Conservation (phyloP, 1,140 invertebrate genomes). For the Drosophila repleta region DNA sequence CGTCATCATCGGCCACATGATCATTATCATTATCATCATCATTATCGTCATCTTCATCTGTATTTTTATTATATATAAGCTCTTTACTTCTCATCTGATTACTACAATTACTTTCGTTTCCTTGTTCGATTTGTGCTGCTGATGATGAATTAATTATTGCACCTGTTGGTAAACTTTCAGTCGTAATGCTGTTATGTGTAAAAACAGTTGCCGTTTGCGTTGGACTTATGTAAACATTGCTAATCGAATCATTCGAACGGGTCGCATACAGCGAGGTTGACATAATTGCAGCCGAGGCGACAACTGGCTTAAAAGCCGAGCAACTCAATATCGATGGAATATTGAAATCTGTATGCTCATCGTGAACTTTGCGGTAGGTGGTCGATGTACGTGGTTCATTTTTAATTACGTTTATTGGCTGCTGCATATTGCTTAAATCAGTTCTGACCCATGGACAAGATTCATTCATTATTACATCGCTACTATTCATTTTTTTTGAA, state of each 20-base stretch:
- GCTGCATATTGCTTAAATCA: background rate
- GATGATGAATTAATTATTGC: slow-evolving; percentile 11
- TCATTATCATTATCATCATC: slow-evolving; percentile 71
- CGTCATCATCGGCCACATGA: slow-evolving; percentile 85
- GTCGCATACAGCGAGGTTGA: slow-evolving; percentile 61
- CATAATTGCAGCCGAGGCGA: slow-evolving; percentile 58
- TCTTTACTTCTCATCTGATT: slow-evolving; percentile 23
- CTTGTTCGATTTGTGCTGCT: slow-evolving; percentile 21
- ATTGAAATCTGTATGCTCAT: slow-evolving; percentile 46
- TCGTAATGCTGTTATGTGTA: slow-evolving; percentile 55
- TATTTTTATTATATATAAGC: no score
- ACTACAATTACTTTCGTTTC: background rate
- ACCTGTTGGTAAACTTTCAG: slow-evolving; percentile 20
- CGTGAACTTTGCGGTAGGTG: slow-evolving; percentile 22
- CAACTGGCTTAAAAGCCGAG: slow-evolving; percentile 89
- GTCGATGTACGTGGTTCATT: slow-evolving; percentile 38
- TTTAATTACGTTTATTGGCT: slow-evolving; percentile 38
- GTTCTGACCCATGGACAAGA: slow-evolving; percentile 35
- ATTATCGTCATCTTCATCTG: background rate
- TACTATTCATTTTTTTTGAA: slow-evolving; percentile 34
- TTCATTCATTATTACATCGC: slow-evolving; percentile 71
- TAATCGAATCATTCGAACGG: slow-evolving; percentile 54
- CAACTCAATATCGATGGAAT: slow-evolving; percentile 64
- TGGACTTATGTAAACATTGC: slow-evolving; percentile 50
- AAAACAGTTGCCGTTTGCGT: slow-evolving; percentile 84